phyloP scores from a whole-genome alignment of 1,140 invertebrate genomes.

The Eubasilissa regina region DNA sequence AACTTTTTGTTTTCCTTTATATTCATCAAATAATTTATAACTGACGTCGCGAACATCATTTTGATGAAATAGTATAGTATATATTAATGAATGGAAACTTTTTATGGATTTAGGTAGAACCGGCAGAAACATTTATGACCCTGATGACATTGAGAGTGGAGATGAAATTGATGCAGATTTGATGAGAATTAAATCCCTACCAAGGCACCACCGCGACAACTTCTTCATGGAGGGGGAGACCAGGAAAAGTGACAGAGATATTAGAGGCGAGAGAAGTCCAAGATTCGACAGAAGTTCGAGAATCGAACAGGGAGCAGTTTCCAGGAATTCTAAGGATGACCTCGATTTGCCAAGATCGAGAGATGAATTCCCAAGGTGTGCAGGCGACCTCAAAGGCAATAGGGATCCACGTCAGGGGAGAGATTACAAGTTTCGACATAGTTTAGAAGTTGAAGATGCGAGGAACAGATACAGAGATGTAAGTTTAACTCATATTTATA shows the following conservation, averaged over 20 bases:
- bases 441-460: slow-evolving; percentile 50
- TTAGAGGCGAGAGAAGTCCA: slow-evolving; percentile 47
- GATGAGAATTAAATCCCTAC: slow-evolving; percentile 56
- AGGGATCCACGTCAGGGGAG: slow-evolving; percentile 41
- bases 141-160: slow-evolving; percentile 46
- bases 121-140: slow-evolving; percentile 41
- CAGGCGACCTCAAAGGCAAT: slow-evolving; percentile 3
- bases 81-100: no score
- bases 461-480: slow-evolving; percentile 43
- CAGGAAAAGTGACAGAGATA: slow-evolving; percentile 24
- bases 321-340: slow-evolving; percentile 15
- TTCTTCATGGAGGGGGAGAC: slow-evolving; percentile 48
- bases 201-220: slow-evolving; percentile 53
- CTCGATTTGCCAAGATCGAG: slow-evolving; percentile 39
- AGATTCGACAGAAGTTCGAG: slow-evolving; percentile 41
- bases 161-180: slow-evolving; percentile 37
- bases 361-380: slow-evolving; percentile 19
- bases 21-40: no score
- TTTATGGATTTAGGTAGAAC: slow-evolving; percentile 14
- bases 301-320: neutral
- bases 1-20: no score
- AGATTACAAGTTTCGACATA: slow-evolving; percentile 41
- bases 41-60: no score
- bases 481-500: neutral
- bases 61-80: no score